phyloP scores from a whole-genome alignment of 2,888 invertebrate genomes.

The Crossocerus cetratus region DNA sequence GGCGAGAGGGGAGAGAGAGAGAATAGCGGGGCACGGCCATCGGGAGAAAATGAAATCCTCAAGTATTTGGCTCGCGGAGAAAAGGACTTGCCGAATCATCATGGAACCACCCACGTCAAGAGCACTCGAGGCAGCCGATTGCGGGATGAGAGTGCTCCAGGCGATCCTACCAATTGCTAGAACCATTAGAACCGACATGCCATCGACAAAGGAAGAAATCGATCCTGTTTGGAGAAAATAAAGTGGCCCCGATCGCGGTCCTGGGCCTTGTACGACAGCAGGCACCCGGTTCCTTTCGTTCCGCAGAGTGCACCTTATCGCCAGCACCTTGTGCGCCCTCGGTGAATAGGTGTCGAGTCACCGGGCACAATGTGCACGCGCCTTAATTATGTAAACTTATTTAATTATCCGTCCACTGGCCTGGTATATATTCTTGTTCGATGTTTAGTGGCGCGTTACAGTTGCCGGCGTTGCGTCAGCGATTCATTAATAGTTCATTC shows the following conservation, averaged over 20 bases:
- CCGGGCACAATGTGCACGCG: constrained; percentile 50
- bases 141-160: constrained; percentile 44
- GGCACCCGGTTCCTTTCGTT: constrained; percentile 41
- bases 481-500: too few relatives aligned
- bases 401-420: constrained; percentile 55
- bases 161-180: constrained; percentile 47
- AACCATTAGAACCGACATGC: constrained; percentile 11
- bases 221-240: constrained; percentile 47
- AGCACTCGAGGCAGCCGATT: constrained; percentile 29
- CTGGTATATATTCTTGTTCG: constrained; percentile 33
- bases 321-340: constrained; percentile 7
- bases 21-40: background rate
- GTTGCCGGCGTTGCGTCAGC: too few relatives aligned
- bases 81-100: constrained; percentile 54
- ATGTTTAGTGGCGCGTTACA: constrained; percentile 15
- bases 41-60: constrained; percentile 22
- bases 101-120: constrained; percentile 52
- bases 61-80: constrained; percentile 39
- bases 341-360: constrained; percentile 53
- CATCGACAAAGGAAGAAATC: constrained; percentile 41
- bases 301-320: constrained; percentile 35
- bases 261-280: constrained; percentile 44
- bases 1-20: constrained; percentile 6
- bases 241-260: constrained; percentile 33
- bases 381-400: constrained; percentile 51